Base-by-base conservation (phyloP, 2,797 vertebrate species). In the Paratrypauchen microcephalus region DNA sequence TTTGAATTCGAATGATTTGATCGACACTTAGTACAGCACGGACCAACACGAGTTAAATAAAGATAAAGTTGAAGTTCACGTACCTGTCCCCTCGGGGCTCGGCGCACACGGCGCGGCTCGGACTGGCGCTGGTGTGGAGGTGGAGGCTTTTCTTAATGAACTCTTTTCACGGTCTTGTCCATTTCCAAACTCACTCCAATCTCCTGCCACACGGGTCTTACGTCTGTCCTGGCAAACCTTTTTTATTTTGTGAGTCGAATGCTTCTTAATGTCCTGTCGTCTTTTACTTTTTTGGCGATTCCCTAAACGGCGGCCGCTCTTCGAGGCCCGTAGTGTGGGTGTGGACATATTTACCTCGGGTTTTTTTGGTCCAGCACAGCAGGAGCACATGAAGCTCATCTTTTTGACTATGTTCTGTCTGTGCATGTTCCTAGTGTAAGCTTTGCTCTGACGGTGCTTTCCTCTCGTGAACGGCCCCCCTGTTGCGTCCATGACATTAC, bases 11-110 rank as follows among this genome's bases (percentile, higher is more conserved):
- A 32, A 4, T 3, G 5, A 5, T 13, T 12, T 9, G 5, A 26
- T 45, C 7, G 0, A 6, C 7, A 41, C 2, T 7, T 8, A 32
- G 3, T 0, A 1, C 3, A 13, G 5, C 3, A 12, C n/a, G 21
- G 21, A 9, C 32, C 32, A 36, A 21, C 15, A 13, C 8, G 7
- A 54, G 6, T 23, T 2, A 45, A 52, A 11, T 19, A 54, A 28
- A 24, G 16, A 26, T 45, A 36, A 36, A 36, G 55, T 52, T 65
- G 21, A n/a, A 11, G 65, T 67, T 45, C 61, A 47, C 54, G 73
- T 83, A 82, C 86, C 77, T 78, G 76, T 57, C 56, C 61, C 28
- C 65, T 21, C 26, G 48, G 39, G 6, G 18, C 48, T n/a, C 4
- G 6, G 48, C 4, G 50, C 23, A 11, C 32, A 8, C 7, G 32